A percentile compares a stretch with the other conserved stretches of the same genome.
Evolutionary conservation across 2,113 vertebrate species (phyloP).

Genomic region (Amazona vittata): DNA sequence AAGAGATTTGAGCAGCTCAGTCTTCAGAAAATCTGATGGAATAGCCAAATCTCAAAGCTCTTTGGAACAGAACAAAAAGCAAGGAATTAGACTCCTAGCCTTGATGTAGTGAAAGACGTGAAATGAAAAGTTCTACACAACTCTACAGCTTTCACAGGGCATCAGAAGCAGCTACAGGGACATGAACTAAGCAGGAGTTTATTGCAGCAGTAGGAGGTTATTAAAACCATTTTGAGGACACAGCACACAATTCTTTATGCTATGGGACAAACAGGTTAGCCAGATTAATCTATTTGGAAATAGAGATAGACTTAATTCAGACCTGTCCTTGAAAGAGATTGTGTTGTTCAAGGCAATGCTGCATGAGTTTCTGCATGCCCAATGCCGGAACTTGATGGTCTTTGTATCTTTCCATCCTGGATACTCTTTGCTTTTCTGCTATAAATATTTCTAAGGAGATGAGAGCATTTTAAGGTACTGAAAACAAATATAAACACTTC

Average conservation of each 20-base stretch:
- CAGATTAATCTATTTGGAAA: background rate
- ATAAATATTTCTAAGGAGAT: conserved; percentile 48
- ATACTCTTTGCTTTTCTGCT: conserved; percentile 58
- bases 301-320: background rate
- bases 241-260: background rate
- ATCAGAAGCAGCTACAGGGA: background rate
- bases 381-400: background rate
- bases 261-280: background rate
- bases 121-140: background rate
- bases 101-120: background rate
- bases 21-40: background rate
- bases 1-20: background rate
- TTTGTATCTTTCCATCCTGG: conserved; percentile 49
- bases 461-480: conserved; percentile 55
- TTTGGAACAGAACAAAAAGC: background rate
- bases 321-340: background rate
- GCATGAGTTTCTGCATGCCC: conserved; percentile 12
- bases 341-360: conserved; percentile 11
- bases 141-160: background rate
- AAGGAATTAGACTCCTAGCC: background rate
- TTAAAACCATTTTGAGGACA: conserved; percentile 3
- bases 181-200: background rate
- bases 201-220: conserved; percentile 3
- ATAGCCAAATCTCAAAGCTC: background rate
- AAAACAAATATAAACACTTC: conserved; percentile 9